phyloP scores from a whole-genome alignment of 2,113 vertebrate genomes.

The Nyctereutes procyonoides region DNA sequence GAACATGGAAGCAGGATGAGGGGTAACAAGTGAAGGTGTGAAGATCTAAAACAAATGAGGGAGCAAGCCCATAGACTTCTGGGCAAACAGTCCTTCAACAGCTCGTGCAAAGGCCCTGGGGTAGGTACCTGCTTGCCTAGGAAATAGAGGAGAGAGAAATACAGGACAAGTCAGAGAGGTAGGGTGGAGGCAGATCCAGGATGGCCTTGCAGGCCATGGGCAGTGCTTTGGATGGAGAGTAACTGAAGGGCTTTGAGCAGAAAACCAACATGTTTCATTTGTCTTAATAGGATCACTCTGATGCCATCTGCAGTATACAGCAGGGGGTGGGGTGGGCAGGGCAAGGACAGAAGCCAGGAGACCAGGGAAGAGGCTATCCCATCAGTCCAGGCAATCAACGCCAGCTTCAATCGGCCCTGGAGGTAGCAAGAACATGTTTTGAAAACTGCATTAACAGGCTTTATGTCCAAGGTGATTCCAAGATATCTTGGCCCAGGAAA shows the following conservation, averaged over 20 bases:
- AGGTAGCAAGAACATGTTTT: background rate
- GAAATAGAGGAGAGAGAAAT: background rate
- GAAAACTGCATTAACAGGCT: background rate
- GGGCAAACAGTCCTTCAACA: background rate
- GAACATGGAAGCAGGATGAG: background rate
- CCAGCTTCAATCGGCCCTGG: background rate
- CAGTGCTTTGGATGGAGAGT: background rate
- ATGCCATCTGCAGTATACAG: background rate
- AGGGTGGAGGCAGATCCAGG: background rate
- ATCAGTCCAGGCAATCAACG: background rate
- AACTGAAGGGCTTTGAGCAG: background rate
- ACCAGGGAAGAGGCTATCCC: background rate
- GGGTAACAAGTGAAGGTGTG: no score
- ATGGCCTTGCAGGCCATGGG: no score
- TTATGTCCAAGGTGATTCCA: background rate
- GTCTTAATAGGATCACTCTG: accelerated
- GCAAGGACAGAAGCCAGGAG: background rate
- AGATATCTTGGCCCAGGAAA: background rate
- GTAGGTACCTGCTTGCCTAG: background rate
- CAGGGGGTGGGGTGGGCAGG: background rate
- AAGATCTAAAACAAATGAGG: background rate
- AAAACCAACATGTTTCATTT: background rate
- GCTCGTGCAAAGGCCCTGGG: background rate
- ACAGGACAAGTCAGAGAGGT: background rate
- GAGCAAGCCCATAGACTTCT: background rate